Percentiles rank a stretch among this genome's conserved stretches.
Evolutionary conservation across 2,888 invertebrate genomes (phyloP).

Genomic region (Drosophila kanekoi): DNA sequence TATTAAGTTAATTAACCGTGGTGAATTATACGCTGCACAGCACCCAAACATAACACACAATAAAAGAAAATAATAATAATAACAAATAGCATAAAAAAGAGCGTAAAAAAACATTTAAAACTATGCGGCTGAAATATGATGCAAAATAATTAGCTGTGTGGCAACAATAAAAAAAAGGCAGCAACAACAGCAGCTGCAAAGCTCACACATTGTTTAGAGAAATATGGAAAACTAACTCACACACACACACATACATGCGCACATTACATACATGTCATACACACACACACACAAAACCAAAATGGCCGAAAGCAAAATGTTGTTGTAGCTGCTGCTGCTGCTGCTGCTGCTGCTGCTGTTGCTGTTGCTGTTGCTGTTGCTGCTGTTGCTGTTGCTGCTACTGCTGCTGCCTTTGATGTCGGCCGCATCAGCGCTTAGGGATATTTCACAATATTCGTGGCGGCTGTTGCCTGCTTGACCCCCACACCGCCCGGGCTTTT

Average conservation of each 20-base stretch:
- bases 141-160: slow-evolving; percentile 20
- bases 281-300: slow-evolving; percentile 18
- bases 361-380: slow-evolving; percentile 11
- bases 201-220: slow-evolving; percentile 5
- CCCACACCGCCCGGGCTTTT: slow-evolving; percentile 16
- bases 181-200: slow-evolving; percentile 13
- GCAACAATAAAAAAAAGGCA: slow-evolving; percentile 6
- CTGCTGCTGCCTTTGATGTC: slow-evolving; percentile 18
- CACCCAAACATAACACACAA: slow-evolving; percentile 19
- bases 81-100: not conserved
- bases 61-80: slow-evolving; percentile 3
- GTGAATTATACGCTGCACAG: slow-evolving; percentile 25
- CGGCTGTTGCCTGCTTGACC: slow-evolving; percentile 47
- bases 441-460: slow-evolving; percentile 78
- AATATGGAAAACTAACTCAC: slow-evolving; percentile 9
- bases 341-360: slow-evolving; percentile 17
- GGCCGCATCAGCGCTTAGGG: slow-evolving; percentile 60
- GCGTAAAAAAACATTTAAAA: slow-evolving; percentile 3
- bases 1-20: slow-evolving; percentile 24
- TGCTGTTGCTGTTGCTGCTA: slow-evolving; percentile 19
- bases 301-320: slow-evolving; percentile 30
- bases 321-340: slow-evolving; percentile 6
- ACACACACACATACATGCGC: slow-evolving; percentile 1
- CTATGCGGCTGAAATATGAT: slow-evolving; percentile 12
- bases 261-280: slow-evolving; percentile 3